Evolutionary conservation across 1,140 invertebrate genomes (phyloP).

Genomic region (Nasonia longicornis): DNA sequence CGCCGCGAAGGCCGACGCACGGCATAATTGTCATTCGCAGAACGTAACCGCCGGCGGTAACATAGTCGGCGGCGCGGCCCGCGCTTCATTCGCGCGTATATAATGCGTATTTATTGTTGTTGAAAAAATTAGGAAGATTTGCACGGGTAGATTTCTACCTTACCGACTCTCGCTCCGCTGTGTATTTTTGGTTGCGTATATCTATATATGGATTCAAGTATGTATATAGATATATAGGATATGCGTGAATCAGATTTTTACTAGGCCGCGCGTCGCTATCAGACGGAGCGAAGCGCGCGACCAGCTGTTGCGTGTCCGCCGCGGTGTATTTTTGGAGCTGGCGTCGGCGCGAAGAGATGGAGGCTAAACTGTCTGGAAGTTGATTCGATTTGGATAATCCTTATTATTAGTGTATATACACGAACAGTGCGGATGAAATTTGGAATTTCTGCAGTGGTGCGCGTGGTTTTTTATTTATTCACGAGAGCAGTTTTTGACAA

Average conservation of each 20-base stretch:
- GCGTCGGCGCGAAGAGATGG: not conserved
- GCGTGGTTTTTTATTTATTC: not conserved
- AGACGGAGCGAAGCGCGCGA: not conserved
- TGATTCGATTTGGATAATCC: not conserved
- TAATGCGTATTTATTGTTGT: too few relatives aligned
- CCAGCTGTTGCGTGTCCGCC: not conserved
- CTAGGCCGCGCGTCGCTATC: too few relatives aligned
- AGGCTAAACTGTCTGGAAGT: not conserved
- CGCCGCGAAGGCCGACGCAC: not conserved
- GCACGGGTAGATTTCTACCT: too few relatives aligned
- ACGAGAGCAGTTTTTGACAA: not conserved
- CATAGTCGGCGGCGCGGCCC: not conserved
- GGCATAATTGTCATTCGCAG: not conserved
- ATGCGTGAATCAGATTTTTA: too few relatives aligned
- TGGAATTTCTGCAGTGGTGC: not conserved
- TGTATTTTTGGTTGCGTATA: too few relatives aligned
- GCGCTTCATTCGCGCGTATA: not conserved
- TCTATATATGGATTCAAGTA: too few relatives aligned
- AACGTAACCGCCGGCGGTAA: not conserved
- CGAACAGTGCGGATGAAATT: not conserved
- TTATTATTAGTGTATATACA: not conserved
- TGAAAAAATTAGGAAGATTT: too few relatives aligned
- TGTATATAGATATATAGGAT: too few relatives aligned
- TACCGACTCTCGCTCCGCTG: too few relatives aligned
- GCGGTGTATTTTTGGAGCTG: conserved; percentile 21